Evolutionary conservation across 2,888 invertebrate species (phyloP), one percentile per base, ranked within the genome.

Genomic region (Thalpophila matura): DNA sequence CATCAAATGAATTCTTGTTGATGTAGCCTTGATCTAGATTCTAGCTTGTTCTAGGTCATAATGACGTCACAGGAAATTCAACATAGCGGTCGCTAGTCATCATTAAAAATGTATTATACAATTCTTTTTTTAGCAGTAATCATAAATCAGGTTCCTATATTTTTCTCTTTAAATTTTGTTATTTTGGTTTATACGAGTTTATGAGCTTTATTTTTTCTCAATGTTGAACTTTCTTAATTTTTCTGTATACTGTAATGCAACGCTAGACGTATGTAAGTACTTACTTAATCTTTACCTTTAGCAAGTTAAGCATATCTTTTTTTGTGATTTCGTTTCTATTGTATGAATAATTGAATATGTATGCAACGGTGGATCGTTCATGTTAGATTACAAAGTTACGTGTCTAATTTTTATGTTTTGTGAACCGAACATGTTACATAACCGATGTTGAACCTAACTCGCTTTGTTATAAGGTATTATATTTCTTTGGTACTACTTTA

Each of bases 171-270:
- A n/a, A n/a, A n/a, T n/a, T n/a, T n/a, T n/a, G n/a, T n/a, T n/a
- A n/a, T n/a, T n/a, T n/a, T n/a, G n/a, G n/a, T n/a, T n/a, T n/a
- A n/a, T n/a, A n/a, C n/a, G n/a, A n/a, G n/a, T n/a, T n/a, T n/a
- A n/a, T n/a, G n/a, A n/a, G n/a, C n/a, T n/a, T n/a, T n/a, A n/a
- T 12, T 14, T 2, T 1, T 29, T 14, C 4, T 2, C 6, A 16
- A 10, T 22, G 10, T 31, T 24, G 20, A 85, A 81, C 85, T 87
- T 81, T 87, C 83, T 82, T 74, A 59, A 56, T 77, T 70, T 79
- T 72, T 77, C 80, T 22, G 4, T 12, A 4, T 1, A 4, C 37
- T 53, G 6, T 16, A 27, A 60, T 73, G 42, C 66, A 66, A 55
- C 65, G 42, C 53, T 72, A 61, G 59, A 74, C 60, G 51, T 61